Evolutionary conservation across 2,797 vertebrate species (phyloP), one percentile per base, ranked within the genome.

Genomic region (Euthynnus affinis): DNA sequence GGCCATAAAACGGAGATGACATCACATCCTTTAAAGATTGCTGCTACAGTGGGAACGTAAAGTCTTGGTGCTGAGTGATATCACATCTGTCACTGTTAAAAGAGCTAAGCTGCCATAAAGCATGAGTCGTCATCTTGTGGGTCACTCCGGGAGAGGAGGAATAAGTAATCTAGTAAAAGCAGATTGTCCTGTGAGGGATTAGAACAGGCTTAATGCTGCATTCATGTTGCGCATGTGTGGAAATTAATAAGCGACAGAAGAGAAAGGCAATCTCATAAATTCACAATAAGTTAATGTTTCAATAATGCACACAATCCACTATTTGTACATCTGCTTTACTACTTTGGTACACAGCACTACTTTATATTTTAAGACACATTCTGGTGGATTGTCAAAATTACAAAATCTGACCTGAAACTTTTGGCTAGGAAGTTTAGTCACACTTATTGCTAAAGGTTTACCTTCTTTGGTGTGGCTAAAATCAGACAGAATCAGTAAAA

Each of bases 401-500:
- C 6, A 2, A 69, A 76, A 65, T 49, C 6, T 14, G 49, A 58
- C 18, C 48, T 37, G 22, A 75, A 48, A 34, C 17, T 0, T 71
- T 66, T 65, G 61, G 37, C 69, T 60, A 46, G 27, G 23, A 34
- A 8, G 42, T 76, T 66, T 42, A 55, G 44, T 78, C 52, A 67
- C 68, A 61, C 73, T 60, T 84, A 49, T 60, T 58, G 64, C 23
- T 44, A 15, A 27, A 40, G 17, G 0, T 44, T 48, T 18, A 22
- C 46, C 18, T 32, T 51, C 42, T 79, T 74, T 78, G 80, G 57
- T 66, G 68, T 74, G 70, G 62, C 62, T 78, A 27, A 46, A 87
- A 88, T 88, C 55, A 85, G 74, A 81, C 58, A 74, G n/a, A 81
- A 81, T 81, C 74, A 72, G 66, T 87, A 85, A 91, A 92, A 84